These are phyloP conservation scores for Hirundo rustica DNA, from an alignment of 2,797 vertebrate genomes.

Conservation along the genomic window DNA sequence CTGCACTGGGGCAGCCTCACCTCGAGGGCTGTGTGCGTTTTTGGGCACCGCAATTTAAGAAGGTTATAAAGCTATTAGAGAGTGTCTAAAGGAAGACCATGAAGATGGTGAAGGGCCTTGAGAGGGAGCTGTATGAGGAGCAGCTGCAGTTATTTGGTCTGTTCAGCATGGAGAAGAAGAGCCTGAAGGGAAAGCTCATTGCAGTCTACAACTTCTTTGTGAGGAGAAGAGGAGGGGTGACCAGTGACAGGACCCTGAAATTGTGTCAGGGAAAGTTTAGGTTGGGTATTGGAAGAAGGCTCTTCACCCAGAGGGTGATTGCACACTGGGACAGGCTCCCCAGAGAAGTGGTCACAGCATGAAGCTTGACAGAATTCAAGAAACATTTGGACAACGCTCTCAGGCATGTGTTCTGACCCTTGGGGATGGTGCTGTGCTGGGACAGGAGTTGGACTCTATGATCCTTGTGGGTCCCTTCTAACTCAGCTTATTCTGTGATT, in stretches of 20 bases:
- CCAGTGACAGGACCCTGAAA: not conserved
- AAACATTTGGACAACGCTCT: not conserved
- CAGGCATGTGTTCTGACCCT: not conserved
- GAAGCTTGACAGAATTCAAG: not conserved
- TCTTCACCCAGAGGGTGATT: not conserved
- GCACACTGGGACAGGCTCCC: not conserved
- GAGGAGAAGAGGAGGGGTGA: not conserved
- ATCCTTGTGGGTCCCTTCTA: not conserved
- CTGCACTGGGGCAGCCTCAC: not conserved
- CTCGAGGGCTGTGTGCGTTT: accelerated
- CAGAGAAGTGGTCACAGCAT: not conserved
- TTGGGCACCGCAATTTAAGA: not conserved
- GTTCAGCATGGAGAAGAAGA: not conserved
- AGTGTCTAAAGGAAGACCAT: not conserved
- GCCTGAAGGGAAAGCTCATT: not conserved
- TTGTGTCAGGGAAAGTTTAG: not conserved
- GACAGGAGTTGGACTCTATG: not conserved
- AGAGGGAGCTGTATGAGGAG: not conserved
- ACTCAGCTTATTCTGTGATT: not conserved
- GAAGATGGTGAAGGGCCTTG: not conserved
- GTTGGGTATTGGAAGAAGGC: not conserved
- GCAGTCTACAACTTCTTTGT: not conserved
- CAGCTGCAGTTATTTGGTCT: not conserved
- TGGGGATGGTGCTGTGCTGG: not conserved
- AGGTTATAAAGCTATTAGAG: not conserved